Evolutionary conservation across 2,113 vertebrate genomes (phyloP).

Genomic region (Colius striatus): DNA sequence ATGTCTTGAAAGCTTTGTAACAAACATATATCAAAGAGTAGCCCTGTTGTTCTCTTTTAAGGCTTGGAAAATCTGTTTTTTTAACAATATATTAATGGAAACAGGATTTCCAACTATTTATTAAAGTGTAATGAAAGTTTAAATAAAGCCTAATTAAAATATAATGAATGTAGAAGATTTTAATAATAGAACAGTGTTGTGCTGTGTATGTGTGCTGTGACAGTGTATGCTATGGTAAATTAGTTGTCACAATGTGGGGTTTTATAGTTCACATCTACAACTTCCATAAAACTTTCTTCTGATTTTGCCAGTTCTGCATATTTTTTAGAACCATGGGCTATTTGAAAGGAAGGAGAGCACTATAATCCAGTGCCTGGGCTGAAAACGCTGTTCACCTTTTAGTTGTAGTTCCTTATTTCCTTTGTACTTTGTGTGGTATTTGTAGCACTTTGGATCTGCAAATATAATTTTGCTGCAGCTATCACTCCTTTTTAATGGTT

Average conservation of each 20-base stretch:
- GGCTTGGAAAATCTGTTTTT: not conserved
- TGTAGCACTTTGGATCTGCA: not conserved
- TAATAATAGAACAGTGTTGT: not conserved
- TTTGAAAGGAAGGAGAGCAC: not conserved
- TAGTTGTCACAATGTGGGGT: not conserved
- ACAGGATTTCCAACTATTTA: not conserved
- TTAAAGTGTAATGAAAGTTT: not conserved
- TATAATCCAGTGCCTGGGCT: not conserved
- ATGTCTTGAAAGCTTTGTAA: not conserved
- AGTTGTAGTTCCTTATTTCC: not conserved
- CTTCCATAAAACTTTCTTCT: not conserved
- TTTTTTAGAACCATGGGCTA: not conserved
- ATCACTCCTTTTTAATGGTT: not conserved
- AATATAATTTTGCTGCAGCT: not conserved
- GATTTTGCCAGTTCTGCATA: not conserved
- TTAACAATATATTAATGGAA: not conserved
- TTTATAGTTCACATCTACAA: not conserved
- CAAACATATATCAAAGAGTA: not conserved
- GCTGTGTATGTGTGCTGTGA: not conserved
- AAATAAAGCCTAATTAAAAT: not conserved
- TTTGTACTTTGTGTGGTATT: not conserved
- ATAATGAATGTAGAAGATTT: not conserved
- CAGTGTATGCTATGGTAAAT: not conserved
- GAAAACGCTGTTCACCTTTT: not conserved
- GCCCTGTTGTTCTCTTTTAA: not conserved